Base-by-base conservation (phyloP, 2,888 invertebrate species). In the Mimachlamys varia region DNA sequence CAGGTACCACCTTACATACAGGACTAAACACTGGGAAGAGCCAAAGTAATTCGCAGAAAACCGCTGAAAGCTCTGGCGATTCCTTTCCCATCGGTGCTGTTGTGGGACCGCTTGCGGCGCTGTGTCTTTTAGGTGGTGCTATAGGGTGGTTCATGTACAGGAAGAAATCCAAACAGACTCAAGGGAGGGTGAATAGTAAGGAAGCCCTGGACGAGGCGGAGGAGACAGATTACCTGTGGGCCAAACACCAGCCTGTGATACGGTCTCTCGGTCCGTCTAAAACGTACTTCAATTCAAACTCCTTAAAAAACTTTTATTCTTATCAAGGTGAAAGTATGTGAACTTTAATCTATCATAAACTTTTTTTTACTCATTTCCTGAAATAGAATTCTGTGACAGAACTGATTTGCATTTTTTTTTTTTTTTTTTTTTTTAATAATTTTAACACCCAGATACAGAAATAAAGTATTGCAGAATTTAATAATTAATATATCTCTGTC, bases 91-190 rank as follows among this genome's bases (percentile, higher is more conserved):
- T 76, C 33, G 76, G 76, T 76, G 76, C 76, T 4, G 76, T 76
- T 76, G 76, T 76, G 76, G 76, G 76, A 33, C 76, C 76, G 7
- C 76, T 76, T 5, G 76, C 33, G 15, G 76, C 76, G 33, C 12
- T 76, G 76, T 33, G 27, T 76, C 33, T 76, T 33, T 33, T 76
- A 76, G 76, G 76, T 76, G 76, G 76, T 27, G 76, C 76, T 76
- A 15, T 76, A 33, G 76, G 76, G 76, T 76, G 76, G 76, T 76
- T 76, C 76, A 13, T 76, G 27, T 33, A 33, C 33, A 76, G 76
- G 76, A 76, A 76, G 33, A 27, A 76, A 27, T 76, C 76, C 13
- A 19, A 17, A 22, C 33, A 15, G 15, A 76, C 27, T 15, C 0
- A 76, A 0, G 76, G 76, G 7, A 27, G 33, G 33, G 27, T 76